Conservation (phyloP, 2,797 vertebrate species). For the Spinibarbus caldwelli region DNA sequence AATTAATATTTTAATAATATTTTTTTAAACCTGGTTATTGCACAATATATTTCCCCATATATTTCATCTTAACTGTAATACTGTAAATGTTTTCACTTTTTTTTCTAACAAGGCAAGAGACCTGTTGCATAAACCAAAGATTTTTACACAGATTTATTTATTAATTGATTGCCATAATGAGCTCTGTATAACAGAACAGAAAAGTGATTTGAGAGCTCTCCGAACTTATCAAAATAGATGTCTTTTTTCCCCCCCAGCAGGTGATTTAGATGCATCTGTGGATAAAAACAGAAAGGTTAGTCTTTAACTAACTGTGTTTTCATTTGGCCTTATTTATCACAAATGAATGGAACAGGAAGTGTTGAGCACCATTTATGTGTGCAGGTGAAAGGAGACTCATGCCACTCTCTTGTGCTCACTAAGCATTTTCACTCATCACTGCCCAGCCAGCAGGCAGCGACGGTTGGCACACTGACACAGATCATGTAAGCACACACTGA, state of each 20-base stretch:
- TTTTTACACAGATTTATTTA: no score
- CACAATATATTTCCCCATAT: no score
- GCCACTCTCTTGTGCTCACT: constrained; percentile 67
- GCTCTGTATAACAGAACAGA: no score
- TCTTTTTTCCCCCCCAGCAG: constrained; percentile 53
- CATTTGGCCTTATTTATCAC: neutral
- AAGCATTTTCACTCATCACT: constrained; percentile 36
- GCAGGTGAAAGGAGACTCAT: constrained; percentile 72
- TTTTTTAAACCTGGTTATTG: no score
- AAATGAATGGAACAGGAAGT: no score
- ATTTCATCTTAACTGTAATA: no score
- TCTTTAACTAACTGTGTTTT: neutral
- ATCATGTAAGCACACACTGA: constrained; percentile 71
- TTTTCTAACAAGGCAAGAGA: no score
- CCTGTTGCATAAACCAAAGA: no score
- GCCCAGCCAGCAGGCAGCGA: constrained; percentile 59
- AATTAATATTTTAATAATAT: no score
- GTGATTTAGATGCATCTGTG: constrained; percentile 69
- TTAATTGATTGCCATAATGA: no score
- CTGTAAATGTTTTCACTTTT: no score
- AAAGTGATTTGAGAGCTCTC: neutral
- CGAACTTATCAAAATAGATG: neutral
- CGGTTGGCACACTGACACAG: constrained; percentile 63
- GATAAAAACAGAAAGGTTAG: constrained; percentile 77
- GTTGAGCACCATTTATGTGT: neutral